These are phyloP conservation scores for Xenopus borealis DNA, from an alignment of 2,113 vertebrate genomes.

Conservation along the genomic window DNA sequence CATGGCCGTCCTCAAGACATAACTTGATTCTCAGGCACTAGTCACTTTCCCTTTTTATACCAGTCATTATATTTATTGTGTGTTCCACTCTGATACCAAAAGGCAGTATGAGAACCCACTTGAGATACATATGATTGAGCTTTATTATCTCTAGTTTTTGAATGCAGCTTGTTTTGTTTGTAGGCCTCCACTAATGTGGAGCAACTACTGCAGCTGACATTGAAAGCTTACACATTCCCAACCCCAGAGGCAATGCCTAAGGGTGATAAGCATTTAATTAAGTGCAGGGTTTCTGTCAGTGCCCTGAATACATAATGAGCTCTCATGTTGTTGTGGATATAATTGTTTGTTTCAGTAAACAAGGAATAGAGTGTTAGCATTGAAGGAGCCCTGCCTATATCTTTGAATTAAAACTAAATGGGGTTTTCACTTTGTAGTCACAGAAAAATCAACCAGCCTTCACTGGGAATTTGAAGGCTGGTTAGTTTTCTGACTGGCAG, in stretches of 20 bases:
- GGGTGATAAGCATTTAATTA: conserved; percentile 50
- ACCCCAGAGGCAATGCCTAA: conserved; percentile 53
- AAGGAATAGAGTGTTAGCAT: conserved; percentile 43
- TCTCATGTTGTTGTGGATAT: conserved; percentile 38
- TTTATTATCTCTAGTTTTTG: conserved; percentile 13
- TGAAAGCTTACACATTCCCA: conserved; percentile 43
- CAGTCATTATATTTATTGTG: no score
- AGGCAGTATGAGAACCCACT: no score
- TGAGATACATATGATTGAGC: no score
- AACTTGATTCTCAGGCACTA: no score
- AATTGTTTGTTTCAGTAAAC: conserved; percentile 50
- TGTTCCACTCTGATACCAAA: no score
- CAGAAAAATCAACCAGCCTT: conserved; percentile 50
- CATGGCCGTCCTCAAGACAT: no score
- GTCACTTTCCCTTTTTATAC: no score
- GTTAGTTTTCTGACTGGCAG: conserved; percentile 60
- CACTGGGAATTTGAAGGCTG: conserved; percentile 51
- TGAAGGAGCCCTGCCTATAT: conserved; percentile 50
- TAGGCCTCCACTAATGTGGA: conserved; percentile 47
- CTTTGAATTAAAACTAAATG: conserved; percentile 51
- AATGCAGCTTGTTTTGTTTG: conserved; percentile 32
- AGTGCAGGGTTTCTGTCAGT: conserved; percentile 34
- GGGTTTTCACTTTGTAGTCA: conserved; percentile 46
- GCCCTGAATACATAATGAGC: conserved; percentile 29
- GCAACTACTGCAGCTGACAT: conserved; percentile 50